phyloP scores from a whole-genome alignment of 2,113 vertebrate genomes.

The Physeter macrocephalus region DNA sequence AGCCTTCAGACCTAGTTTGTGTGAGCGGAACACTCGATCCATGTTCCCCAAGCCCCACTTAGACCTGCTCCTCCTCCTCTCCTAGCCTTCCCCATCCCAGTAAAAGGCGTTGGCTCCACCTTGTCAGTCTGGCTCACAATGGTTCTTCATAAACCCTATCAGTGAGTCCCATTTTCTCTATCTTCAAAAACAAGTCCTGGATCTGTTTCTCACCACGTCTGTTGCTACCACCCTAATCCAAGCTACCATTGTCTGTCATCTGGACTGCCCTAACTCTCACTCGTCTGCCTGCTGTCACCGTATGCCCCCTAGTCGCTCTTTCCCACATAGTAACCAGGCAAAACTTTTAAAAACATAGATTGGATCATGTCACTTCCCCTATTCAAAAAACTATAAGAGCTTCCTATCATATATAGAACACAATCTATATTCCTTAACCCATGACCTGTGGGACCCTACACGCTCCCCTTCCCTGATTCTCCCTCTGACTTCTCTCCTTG shows the following conservation, averaged over 20 bases:
- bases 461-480: not conserved
- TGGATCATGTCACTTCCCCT: not conserved
- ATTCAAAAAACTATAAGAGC: not conserved
- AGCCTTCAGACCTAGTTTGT: not conserved
- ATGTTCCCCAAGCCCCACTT: not conserved
- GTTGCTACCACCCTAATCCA: not conserved
- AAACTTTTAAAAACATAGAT: not conserved
- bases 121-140: not conserved
- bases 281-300: not conserved
- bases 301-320: not conserved
- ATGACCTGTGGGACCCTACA: rapidly evolving
- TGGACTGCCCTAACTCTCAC: not conserved
- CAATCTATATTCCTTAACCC: not conserved
- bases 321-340: not conserved
- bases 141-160: not conserved
- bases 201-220: not conserved
- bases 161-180: not conserved
- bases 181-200: not conserved
- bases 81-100: not conserved
- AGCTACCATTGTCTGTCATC: not conserved
- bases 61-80: not conserved
- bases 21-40: not conserved
- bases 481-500: not conserved
- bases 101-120: not conserved
- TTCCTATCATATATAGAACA: not conserved